A percentile compares a stretch with the other conserved stretches of the same genome.
These are phyloP conservation scores for Ciconia nigra DNA, from an alignment of 2,797 vertebrate species.

Conservation along the genomic window DNA sequence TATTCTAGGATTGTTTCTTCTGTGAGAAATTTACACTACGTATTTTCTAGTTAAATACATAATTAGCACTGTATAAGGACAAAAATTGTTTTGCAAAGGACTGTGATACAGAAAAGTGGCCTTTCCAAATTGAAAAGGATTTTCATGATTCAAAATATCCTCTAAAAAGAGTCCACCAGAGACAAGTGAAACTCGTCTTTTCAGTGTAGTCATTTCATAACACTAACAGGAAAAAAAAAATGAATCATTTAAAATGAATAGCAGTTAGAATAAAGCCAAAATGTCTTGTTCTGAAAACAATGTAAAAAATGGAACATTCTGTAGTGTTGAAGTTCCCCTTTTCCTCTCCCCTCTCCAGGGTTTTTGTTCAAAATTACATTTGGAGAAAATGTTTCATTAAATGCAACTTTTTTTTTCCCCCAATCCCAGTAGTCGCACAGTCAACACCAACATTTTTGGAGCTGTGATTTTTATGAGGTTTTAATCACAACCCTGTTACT, in stretches of 20 bases:
- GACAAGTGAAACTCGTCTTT: not conserved
- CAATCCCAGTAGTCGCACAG: fast-evolving
- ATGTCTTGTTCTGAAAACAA: not conserved
- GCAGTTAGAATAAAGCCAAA: not conserved
- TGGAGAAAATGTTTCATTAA: not conserved
- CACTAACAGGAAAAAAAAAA: not conserved
- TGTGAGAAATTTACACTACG: fast-evolving
- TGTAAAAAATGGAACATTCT: fast-evolving
- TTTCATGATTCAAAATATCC: not conserved
- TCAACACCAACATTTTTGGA: not conserved
- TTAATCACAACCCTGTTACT: not conserved
- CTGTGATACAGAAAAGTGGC: not conserved
- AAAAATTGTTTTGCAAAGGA: not conserved
- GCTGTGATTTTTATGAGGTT: not conserved
- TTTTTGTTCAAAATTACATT: not conserved
- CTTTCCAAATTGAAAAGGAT: not conserved
- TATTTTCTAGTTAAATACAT: not conserved
- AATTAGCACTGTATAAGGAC: not conserved
- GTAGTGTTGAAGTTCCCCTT: not conserved
- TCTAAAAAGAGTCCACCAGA: not conserved
- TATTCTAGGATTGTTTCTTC: not conserved
- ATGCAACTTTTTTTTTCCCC: not conserved
- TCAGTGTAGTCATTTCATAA: not conserved
- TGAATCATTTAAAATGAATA: not conserved
- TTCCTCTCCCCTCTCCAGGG: not conserved